Conservation (phyloP, 2,888 invertebrate species). For the Cheilosia grossa region DNA sequence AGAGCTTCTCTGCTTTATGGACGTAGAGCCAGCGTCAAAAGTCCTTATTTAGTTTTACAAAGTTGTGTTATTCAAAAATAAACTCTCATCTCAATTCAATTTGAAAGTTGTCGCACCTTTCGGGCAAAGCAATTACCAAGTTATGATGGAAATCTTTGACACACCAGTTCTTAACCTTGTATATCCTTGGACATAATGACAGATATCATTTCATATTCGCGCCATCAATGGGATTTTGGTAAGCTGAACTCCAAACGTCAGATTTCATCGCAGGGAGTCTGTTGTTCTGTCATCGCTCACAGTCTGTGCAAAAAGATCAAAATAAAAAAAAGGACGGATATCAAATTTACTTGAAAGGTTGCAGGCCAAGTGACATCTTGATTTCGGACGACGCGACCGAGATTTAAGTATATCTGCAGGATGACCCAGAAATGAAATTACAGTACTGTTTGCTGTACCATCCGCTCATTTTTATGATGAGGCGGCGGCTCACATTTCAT, state of each 20-base stretch:
- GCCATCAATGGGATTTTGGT: constrained; percentile 46
- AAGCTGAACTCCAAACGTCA: constrained; percentile 37
- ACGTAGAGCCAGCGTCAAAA: too few species aligned
- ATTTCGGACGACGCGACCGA: constrained; percentile 42
- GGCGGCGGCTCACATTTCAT: constrained; percentile 60
- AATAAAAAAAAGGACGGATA: constrained; percentile 19
- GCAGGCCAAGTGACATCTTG: constrained; percentile 32
- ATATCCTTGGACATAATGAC: constrained; percentile 48
- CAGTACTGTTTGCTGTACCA: neutral
- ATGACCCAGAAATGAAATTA: constrained; percentile 20
- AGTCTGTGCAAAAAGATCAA: neutral
- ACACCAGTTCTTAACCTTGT: constrained; percentile 4
- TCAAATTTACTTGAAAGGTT: constrained; percentile 57
- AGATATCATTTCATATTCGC: constrained; percentile 46
- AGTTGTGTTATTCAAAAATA: constrained; percentile 64
- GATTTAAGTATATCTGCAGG: neutral
- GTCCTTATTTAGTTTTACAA: constrained; percentile 26
- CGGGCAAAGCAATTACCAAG: constrained; percentile 62
- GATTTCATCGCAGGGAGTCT: constrained; percentile 18
- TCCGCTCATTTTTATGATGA: neutral
- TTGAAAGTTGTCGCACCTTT: constrained; percentile 63
- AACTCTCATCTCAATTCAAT: constrained; percentile 64
- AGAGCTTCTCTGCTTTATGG: neutral
- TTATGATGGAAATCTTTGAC: constrained; percentile 67
- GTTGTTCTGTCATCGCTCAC: neutral